Evolutionary conservation across 1,140 invertebrate species (phyloP), one percentile per base, ranked within the genome.

Genomic region (Gonatopus flavifemur): DNA sequence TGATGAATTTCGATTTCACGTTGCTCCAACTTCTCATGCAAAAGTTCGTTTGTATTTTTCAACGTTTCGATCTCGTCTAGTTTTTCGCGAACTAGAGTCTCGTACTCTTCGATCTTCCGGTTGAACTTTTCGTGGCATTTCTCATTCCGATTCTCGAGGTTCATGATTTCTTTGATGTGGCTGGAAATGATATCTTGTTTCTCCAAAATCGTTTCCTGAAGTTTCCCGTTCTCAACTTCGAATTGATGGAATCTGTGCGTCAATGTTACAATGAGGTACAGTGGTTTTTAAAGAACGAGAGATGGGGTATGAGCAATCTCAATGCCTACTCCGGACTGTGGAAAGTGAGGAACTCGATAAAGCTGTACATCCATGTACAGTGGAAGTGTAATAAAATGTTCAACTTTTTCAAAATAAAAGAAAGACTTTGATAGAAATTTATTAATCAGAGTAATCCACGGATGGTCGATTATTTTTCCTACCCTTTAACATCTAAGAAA

Each of bases 201-300:
- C 13, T 47, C 25, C 12, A 24, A n/a, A 18, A 57, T 25, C n/a
- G 46, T 38, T 3, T 42, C 41, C n/a, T 31, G 20, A 7, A 63
- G 30, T 20, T 58, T 35, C 0, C 35, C 25, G 7, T 64, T 65
- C 18, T 53, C 41, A 7, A 8, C 25, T 22, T 55, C 42, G 33
- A 59, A 31, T 1, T 49, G 30, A 1, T 30, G 22, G 10, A 66
- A 48, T 35, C 62, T 66, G 19, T n/a, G n/a, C n/a, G n/a, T n/a
- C n/a, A n/a, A n/a, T n/a, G n/a, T n/a, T n/a, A n/a, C n/a, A n/a
- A n/a, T n/a, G n/a, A n/a, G n/a, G n/a, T n/a, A n/a, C n/a, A n/a
- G n/a, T n/a, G n/a, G n/a, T n/a, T n/a, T n/a, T n/a, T 10, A 47
- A 48, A 9, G 15, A 20, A 18, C 5, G 7, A 38, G 5, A 25